Percentiles rank a stretch among this genome's conserved stretches.
Conservation (phyloP, 2,888 invertebrate species). For the Heliconius charithonia region DNA sequence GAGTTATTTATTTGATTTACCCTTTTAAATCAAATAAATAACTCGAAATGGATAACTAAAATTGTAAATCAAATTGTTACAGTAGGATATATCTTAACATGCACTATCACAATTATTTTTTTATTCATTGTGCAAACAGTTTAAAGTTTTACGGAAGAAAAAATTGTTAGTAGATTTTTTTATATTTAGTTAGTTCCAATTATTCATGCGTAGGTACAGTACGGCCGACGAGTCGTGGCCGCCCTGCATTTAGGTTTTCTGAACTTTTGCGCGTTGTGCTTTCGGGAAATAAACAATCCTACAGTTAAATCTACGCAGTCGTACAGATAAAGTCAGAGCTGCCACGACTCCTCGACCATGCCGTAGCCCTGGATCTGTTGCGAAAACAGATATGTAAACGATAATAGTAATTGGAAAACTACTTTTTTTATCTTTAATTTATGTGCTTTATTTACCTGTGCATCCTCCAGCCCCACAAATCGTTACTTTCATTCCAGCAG, state of each 20-base stretch:
- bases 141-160: too few relatives aligned
- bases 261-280: too few relatives aligned
- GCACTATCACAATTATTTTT: background rate
- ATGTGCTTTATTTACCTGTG: conserved; percentile 64
- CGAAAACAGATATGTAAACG: background rate
- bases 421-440: background rate
- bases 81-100: background rate
- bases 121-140: too few relatives aligned
- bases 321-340: too few relatives aligned
- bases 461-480: conserved; percentile 81
- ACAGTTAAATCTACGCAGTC: too few relatives aligned
- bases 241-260: too few relatives aligned
- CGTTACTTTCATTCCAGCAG: conserved; percentile 81
- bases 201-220: background rate
- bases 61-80: too few relatives aligned
- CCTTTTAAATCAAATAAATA: background rate
- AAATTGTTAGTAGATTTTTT: too few relatives aligned
- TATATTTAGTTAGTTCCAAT: background rate
- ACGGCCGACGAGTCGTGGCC: too few relatives aligned
- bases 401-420: background rate
- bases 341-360: too few relatives aligned
- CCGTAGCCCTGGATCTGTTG: background rate
- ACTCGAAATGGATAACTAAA: background rate
- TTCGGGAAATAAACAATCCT: too few relatives aligned
- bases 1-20: too few relatives aligned